Base-by-base conservation (phyloP, 2,113 vertebrate species). In the Actinemys pallida region DNA sequence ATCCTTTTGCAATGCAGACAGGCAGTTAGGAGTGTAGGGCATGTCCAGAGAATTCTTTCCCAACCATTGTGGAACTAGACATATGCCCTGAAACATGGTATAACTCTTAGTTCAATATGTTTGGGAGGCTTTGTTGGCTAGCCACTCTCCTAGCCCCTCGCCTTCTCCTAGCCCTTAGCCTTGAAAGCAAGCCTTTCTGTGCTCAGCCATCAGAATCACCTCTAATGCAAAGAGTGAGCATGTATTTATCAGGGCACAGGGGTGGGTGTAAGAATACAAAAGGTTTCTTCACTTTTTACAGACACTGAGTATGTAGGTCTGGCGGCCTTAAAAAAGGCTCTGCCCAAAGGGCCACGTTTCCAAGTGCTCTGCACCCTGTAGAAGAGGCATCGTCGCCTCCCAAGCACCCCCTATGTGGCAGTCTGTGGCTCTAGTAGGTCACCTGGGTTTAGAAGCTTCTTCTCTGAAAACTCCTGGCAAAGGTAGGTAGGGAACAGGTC, bases 71-170 rank as follows among this genome's bases (percentile, higher is more conserved):
- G 6, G 52, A 49, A 92, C 87, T 72, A 90, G 90, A 85, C 72
- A 3, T 0, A 7, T 1, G 3, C n/a, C 47, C 45, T 35, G 84
- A 90, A 85, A 59, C 2, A 4, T 39, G 80, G 57, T 29, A 19
- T 0, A 0, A 9, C 8, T 52, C 56, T 65, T 19, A 25, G 42
- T 42, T 20, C 42, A 45, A 14, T 13, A 13, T 2, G 45, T 39
- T 59, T 45, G 54, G 42, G 42, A 65, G 62, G 31, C 27, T 65
- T 31, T 65, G 31, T 65, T 65, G 8, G 62, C 53, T 54, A 22
- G 17, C 52, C 53, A 20, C 53, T 22, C 20, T 54, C 53, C 56
- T 57, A 57, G 56, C 62, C 8, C 6, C 31, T 8, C 3, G 7
- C 31, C 29, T 65, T 35, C 62, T 65, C 62, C 59, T 62, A 62